Evolutionary conservation across 2,888 invertebrate genomes (phyloP), one percentile per base, ranked within the genome.

Genomic region (Colostygia pectinataria): DNA sequence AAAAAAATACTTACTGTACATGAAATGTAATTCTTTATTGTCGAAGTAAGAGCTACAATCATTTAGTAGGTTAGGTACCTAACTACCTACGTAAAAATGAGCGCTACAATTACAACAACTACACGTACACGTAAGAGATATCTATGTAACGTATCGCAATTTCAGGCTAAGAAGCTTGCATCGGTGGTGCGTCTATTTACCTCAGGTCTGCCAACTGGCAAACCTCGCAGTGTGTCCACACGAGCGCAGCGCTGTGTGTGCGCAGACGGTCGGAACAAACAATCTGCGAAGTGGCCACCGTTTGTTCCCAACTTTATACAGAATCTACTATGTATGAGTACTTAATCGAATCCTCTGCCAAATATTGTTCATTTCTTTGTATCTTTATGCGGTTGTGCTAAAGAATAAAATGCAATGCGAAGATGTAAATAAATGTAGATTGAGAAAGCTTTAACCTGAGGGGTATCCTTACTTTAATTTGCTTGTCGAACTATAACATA

Each of bases 331-430:
- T 18, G 4, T 4, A 2, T 18, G 4, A 2, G 2, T 18, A 18
- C 63, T 65, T 52, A 76, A 77, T 77, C 75, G 76, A 73, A 75
- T 75, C 70, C 71, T 64, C 68, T 59, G 54, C 59, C 69, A 73
- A 74, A 74, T 74, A 68, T 72, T 15, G 14, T 13, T 15, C n/a
- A n/a, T n/a, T n/a, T n/a, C n/a, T n/a, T 5, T 20, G 9, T 25
- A 25, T 9, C 36, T 44, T n/a, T 46, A 36, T 10, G 14, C 9
- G 23, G 2, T 10, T 3, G 38, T 24, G n/a, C 25, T 49, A 56
- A 52, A 48, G 36, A 9, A 7, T 40, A 34, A 13, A 53, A 20
- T 60, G 23, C 40, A 14, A 10, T 20, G 27, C 10, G 36, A 4
- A 5, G 23, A 18, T 15, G 24, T 52, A 39, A 60, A 53, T 44